Conservation (phyloP, 2,888 invertebrate species). For the Torymus texanus region DNA sequence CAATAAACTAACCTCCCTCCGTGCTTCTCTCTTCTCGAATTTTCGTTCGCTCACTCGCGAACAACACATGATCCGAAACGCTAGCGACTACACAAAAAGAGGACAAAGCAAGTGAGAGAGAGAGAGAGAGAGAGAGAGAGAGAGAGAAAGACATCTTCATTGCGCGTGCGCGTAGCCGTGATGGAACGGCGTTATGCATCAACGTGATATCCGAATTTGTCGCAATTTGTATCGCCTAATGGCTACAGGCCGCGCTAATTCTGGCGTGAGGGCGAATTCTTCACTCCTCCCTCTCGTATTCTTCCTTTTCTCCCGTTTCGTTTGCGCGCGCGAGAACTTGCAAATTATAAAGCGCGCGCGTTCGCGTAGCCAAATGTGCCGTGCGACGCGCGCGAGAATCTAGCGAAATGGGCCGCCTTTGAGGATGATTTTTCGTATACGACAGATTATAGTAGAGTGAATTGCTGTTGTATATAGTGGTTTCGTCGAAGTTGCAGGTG, state of each 20-base stretch:
- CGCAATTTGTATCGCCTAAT: conserved; percentile 67
- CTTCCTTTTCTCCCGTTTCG: background rate
- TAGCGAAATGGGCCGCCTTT: background rate
- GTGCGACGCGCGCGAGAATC: background rate
- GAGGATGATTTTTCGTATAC: no score
- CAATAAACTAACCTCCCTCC: no score
- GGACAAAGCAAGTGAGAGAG: background rate
- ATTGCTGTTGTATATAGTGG: no score
- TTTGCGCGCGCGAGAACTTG: background rate
- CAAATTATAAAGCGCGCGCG: conserved; percentile 9
- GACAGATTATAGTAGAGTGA: no score
- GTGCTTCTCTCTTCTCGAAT: no score
- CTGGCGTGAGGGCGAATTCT: conserved; percentile 19
- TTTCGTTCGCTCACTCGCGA: no score
- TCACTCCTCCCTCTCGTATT: background rate
- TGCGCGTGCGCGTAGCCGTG: conserved; percentile 60
- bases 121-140: conserved; percentile 7
- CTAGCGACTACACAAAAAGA: background rate
- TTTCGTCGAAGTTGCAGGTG: no score
- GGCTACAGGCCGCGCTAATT: conserved; percentile 52
- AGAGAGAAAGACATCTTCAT: conserved; percentile 61
- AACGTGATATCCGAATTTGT: conserved; percentile 69
- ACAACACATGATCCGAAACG: background rate
- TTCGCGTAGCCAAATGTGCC: background rate
- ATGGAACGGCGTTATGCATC: conserved; percentile 66